Evolutionary conservation across 2,888 invertebrate species (phyloP).

Genomic region (Pachymerium ferrugineum): DNA sequence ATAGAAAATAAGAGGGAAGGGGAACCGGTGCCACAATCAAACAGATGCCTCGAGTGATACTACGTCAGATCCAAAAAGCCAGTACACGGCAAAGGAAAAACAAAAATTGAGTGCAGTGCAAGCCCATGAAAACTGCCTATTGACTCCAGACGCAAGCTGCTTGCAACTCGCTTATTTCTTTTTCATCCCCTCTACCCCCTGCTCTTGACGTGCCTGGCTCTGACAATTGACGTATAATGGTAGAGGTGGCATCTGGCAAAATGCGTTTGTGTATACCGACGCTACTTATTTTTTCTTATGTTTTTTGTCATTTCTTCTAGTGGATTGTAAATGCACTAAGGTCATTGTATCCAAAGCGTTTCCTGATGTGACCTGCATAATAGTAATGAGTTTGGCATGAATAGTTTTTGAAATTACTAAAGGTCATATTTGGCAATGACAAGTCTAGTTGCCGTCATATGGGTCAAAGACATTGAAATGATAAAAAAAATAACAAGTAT

Average conservation of each 20-base stretch:
- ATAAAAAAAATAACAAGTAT: no score
- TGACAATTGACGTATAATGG: slow-evolving; percentile 14
- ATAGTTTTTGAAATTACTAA: no score
- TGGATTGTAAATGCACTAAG: no score
- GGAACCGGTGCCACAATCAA: background rate
- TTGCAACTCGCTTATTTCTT: background rate
- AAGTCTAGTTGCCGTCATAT: no score
- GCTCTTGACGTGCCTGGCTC: background rate
- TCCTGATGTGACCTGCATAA: no score
- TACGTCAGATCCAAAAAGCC: slow-evolving; percentile 5
- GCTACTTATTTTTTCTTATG: background rate
- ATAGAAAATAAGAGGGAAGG: background rate
- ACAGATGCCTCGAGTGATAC: slow-evolving; percentile 9
- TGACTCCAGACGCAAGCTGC: background rate
- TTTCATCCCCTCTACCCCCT: background rate
- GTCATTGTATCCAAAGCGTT: no score
- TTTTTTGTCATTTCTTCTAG: background rate
- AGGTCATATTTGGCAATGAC: no score
- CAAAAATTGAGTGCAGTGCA: slow-evolving; percentile 18
- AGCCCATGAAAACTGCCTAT: slow-evolving; percentile 14
- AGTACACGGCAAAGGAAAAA: background rate
- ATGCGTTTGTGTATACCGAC: background rate
- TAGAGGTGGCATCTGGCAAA: slow-evolving; percentile 1
- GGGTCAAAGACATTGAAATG: no score
- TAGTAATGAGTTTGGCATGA: no score